Evolutionary conservation across 2,113 vertebrate genomes (phyloP).

Genomic region (Athene cunicularia): DNA sequence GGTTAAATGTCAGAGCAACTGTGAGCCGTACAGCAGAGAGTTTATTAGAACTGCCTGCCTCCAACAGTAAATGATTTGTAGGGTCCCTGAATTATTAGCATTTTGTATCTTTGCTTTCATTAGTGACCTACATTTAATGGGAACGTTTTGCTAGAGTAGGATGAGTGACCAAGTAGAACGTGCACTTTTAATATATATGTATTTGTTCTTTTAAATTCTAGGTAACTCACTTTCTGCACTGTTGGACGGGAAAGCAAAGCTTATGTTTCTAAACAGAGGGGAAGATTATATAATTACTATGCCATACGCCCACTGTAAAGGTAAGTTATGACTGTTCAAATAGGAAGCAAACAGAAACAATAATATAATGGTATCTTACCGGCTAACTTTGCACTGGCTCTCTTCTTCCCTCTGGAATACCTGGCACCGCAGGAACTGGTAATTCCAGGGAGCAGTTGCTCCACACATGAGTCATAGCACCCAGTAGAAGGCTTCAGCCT

Average conservation of each 20-base stretch:
- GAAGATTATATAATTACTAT: constrained; percentile 95
- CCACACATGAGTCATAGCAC: fast-evolving
- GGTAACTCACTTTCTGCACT: constrained; percentile 95
- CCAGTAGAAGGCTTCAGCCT: neutral
- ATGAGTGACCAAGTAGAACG: neutral
- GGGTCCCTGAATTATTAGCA: neutral
- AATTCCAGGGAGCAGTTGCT: neutral
- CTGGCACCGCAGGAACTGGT: neutral
- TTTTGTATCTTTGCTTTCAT: neutral
- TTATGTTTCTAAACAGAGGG: constrained; percentile 83
- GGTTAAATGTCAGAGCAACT: neutral
- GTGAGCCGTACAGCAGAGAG: neutral
- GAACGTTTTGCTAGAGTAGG: neutral
- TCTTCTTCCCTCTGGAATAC: neutral
- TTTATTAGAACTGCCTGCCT: neutral
- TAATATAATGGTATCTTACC: neutral
- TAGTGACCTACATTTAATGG: neutral
- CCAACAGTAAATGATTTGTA: neutral
- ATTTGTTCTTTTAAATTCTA: constrained; percentile 53
- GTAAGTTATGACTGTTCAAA: constrained; percentile 58
- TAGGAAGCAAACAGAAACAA: neutral
- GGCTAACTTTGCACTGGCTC: neutral
- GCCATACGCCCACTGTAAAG: constrained; percentile 97
- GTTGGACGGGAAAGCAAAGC: constrained; percentile 90
- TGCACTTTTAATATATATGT: neutral